phyloP scores from a whole-genome alignment of 2,888 invertebrate genomes.

The Apantesis nais region DNA sequence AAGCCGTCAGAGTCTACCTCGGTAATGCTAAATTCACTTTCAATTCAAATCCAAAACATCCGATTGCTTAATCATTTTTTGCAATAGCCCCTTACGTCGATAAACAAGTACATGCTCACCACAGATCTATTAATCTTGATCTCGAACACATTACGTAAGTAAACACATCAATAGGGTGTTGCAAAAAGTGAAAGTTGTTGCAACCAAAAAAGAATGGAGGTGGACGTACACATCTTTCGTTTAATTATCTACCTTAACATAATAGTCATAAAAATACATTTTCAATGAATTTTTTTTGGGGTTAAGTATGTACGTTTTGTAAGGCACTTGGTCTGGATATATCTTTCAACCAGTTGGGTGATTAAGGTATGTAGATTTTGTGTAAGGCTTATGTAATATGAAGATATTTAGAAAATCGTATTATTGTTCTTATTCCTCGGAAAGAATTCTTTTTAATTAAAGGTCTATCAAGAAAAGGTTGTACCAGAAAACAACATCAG shows the following conservation, averaged over 20 bases:
- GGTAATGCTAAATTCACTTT: not conserved
- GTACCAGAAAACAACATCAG: no score
- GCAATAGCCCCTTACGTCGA: not conserved
- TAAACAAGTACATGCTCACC: constrained; percentile 2
- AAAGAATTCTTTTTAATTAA: not conserved
- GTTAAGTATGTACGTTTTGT: constrained; percentile 35
- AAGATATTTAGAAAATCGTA: not conserved
- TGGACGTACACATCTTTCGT: constrained; percentile 7
- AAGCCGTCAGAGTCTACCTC: not conserved
- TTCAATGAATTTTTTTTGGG: not conserved
- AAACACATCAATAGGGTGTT: constrained; percentile 30
- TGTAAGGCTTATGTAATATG: constrained; percentile 7
- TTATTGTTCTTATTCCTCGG: not conserved
- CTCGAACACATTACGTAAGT: constrained; percentile 38
- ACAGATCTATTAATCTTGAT: constrained; percentile 22
- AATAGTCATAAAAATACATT: constrained; percentile 13
- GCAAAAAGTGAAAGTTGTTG: constrained; percentile 46
- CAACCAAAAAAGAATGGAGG: constrained; percentile 38
- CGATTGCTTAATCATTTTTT: constrained; percentile 3
- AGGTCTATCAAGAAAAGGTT: no score
- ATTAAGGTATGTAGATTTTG: constrained; percentile 6
- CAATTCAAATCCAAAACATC: constrained; percentile 1
- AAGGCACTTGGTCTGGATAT: constrained; percentile 36
- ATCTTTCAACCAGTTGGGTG: constrained; percentile 19
- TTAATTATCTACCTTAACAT: constrained; percentile 22